These are phyloP conservation scores for Ictalurus furcatus DNA, from an alignment of 2,113 vertebrate species.

Conservation along the genomic window DNA sequence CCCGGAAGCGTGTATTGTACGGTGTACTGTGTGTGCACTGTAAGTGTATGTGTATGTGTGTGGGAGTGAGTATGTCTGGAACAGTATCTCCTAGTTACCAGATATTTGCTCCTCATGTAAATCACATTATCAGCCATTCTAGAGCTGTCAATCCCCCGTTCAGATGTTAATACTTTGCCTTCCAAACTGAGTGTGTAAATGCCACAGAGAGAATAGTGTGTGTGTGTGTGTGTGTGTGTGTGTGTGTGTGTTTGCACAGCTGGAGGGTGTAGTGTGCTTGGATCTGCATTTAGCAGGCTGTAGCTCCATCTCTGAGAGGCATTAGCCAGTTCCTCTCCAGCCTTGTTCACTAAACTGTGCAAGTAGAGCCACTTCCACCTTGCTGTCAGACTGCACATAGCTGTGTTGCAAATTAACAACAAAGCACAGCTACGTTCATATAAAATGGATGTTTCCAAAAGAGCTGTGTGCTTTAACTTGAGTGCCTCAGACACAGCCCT, in stretches of 20 bases:
- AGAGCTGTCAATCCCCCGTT: background rate
- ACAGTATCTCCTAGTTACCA: conserved; percentile 14
- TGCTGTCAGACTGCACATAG: conserved; percentile 1
- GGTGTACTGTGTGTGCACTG: background rate
- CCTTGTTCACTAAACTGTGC: conserved; percentile 13
- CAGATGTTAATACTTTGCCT: conserved; percentile 42
- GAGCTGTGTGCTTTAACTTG: conserved; percentile 13
- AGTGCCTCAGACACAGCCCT: conserved; percentile 28
- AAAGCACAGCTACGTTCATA: conserved; percentile 31
- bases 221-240: background rate
- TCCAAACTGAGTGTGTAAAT: conserved; percentile 16
- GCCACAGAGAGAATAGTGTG: conserved; percentile 4
- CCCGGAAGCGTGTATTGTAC: background rate
- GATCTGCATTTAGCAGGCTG: conserved; percentile 33
- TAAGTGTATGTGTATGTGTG: background rate
- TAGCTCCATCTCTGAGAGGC: conserved; percentile 19
- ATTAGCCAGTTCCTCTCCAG: conserved; percentile 2
- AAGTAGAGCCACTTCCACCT: background rate
- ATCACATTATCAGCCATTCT: conserved; percentile 37
- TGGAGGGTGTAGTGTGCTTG: conserved; percentile 17
- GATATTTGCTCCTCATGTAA: conserved; percentile 41
- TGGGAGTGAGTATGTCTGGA: background rate
- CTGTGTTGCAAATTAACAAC: conserved; percentile 30
- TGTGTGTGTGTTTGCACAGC: background rate
- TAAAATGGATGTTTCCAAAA: conserved; percentile 47